A percentile compares a stretch with the other conserved stretches of the same genome.
These are phyloP conservation scores for Belgica antarctica DNA, from an alignment of 2,888 invertebrate genomes.

Conservation along the genomic window DNA sequence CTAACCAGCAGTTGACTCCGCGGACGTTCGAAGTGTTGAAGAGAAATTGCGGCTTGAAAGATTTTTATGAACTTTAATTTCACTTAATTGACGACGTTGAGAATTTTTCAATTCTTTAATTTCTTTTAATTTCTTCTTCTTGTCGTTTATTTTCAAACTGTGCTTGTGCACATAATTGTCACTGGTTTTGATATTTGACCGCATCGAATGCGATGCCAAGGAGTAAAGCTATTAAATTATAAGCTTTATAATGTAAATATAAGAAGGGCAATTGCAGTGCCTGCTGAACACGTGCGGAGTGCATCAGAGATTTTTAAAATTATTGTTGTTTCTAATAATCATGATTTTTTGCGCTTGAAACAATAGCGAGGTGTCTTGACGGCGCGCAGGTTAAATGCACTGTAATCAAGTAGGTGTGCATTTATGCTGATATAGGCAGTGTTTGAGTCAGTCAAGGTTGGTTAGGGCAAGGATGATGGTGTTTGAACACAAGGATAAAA, in stretches of 20 bases:
- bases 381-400: background rate
- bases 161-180: conserved; percentile 36
- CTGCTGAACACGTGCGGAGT: background rate
- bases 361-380: background rate
- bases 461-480: too few species aligned
- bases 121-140: conserved; percentile 4
- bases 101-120: background rate
- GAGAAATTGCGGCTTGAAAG: background rate
- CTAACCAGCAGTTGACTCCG: background rate
- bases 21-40: conserved; percentile 4
- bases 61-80: conserved; percentile 30
- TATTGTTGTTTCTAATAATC: conserved; percentile 20
- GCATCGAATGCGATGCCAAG: conserved; percentile 29
- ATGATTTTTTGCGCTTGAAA: background rate
- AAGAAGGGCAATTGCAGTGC: conserved; percentile 3
- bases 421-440: background rate
- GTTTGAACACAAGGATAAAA: conserved; percentile 21
- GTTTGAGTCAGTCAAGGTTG: background rate
- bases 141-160: background rate
- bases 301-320: conserved; percentile 11
- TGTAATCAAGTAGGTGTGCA: conserved; percentile 30
- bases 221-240: conserved; percentile 17
- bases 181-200: conserved; percentile 42
- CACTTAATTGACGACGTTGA: conserved; percentile 5
- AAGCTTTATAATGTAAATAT: conserved; percentile 26